Evolutionary conservation across 2,888 invertebrate genomes (phyloP).

Genomic region (Ommatoiulus sabulosus): DNA sequence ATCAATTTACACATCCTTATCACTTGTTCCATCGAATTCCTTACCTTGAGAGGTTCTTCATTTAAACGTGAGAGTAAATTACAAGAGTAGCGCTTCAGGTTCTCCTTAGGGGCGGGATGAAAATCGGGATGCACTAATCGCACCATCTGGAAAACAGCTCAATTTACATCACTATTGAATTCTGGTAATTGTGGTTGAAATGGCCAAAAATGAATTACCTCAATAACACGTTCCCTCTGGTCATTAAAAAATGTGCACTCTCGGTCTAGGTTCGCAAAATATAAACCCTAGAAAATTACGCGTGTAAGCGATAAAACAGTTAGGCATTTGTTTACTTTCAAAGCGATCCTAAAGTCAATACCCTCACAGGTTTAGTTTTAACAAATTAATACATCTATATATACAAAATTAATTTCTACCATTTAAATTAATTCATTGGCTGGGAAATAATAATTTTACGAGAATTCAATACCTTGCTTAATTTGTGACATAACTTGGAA

Average conservation of each 20-base stretch:
- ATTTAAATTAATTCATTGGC: no score
- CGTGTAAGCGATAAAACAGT: not conserved
- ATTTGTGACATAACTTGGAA: no score
- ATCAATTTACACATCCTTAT: no score
- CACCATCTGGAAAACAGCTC: conserved; percentile 46
- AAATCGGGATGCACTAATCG: conserved; percentile 50
- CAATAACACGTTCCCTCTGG: conserved; percentile 53
- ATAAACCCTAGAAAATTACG: conserved; percentile 50
- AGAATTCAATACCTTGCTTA: not conserved
- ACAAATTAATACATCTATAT: no score
- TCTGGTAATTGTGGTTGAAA: not conserved
- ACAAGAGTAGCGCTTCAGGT: not conserved
- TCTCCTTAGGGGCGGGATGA: not conserved
- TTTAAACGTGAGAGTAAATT: conserved; percentile 50
- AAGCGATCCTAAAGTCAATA: no score
- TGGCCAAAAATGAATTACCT: not conserved
- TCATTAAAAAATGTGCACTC: conserved; percentile 55
- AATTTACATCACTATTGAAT: not conserved
- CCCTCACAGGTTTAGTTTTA: no score
- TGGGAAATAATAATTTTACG: no score
- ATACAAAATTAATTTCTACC: no score
- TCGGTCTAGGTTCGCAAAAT: conserved; percentile 47
- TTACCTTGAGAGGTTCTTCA: conserved; percentile 40
- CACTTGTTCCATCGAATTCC: no score
- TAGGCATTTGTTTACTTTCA: no score